Conservation (phyloP, 2,888 invertebrate species). For the Carpatolechia fugitivella region DNA sequence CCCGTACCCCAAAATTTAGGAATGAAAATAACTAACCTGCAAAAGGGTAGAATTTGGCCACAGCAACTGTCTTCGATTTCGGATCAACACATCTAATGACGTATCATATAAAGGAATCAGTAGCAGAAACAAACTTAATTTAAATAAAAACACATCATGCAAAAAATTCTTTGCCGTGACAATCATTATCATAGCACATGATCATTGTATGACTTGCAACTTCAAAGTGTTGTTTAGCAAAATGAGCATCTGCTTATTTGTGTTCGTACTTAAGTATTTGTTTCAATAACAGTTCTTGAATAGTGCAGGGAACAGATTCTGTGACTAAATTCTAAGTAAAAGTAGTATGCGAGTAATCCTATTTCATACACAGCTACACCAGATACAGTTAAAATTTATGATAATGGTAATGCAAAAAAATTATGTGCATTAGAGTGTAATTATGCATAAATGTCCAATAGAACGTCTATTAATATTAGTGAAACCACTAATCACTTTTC, state of each 20-base stretch:
- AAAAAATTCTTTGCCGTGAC: background rate
- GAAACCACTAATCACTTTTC: too few species aligned
- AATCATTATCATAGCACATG: too few species aligned
- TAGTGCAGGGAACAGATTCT: background rate
- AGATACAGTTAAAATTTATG: too few species aligned
- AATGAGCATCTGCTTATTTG: background rate
- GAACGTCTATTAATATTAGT: too few species aligned
- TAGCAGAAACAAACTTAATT: background rate
- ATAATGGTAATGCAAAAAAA: too few species aligned
- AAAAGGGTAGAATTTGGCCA: slow-evolving; percentile 57
- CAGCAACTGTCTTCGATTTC: slow-evolving; percentile 51
- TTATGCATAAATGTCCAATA: too few species aligned
- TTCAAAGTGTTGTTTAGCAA: background rate
- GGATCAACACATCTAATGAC: slow-evolving; percentile 33
- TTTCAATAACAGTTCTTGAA: background rate
- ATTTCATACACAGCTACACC: too few species aligned
- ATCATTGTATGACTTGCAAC: background rate
- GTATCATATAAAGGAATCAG: background rate
- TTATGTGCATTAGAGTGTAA: too few species aligned
- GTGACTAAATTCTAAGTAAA: too few species aligned
- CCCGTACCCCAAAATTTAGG: too few species aligned
- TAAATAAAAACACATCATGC: background rate
- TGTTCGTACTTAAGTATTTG: background rate
- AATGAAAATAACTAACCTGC: slow-evolving; percentile 41
- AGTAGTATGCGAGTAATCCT: too few species aligned